Base-by-base conservation (phyloP, 2,113 vertebrate genomes). In the Tyto alba region DNA sequence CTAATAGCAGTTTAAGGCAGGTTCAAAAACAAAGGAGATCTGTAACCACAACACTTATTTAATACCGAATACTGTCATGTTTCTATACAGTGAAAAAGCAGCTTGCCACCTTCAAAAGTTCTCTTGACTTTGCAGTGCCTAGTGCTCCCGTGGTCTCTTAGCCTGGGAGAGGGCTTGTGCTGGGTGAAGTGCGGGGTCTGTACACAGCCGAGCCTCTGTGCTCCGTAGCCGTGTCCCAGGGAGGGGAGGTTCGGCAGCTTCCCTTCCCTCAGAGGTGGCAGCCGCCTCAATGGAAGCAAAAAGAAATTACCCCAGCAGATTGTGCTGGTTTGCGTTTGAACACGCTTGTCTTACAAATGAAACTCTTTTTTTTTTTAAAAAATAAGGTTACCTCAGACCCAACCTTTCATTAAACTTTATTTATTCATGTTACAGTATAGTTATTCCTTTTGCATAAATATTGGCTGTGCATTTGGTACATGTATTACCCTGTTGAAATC, bases 321-420 rank as follows among this genome's bases (percentile, higher is more conserved):
- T 0, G 1, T 2, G 1, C 1, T 0, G 20, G 16, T 34, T 45
- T 0, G 0, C 9, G 1, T 72, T 59, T 63, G 62, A 56, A 30
- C 13, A 10, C 0, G 0, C 4, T 30, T 53, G 9, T 34, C 77
- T 77, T 87, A 45, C 26, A 86, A 73, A 53, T 38, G 16, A 45
- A 60, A 18, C 6, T 8, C 0, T 16, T 12, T 14, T 30, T 32
- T 32, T 45, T 18, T 55, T 72, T 10, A 14, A 43, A 48, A 47
- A 69, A 55, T 30, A 36, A 56, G 16, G 20, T 47, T 93, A 16
- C 30, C 53, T 60, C 53, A 63, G 85, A 78, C 15, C 13, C 43
- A 69, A 3, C 25, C 20, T 89, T 89, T 94, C 43, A 75, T 64
- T 62, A 59, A 38, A 6, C 36, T n/a, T 76, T 73, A 57, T 66